These are phyloP conservation scores for Hoplodrina blanda DNA, from an alignment of 2,888 invertebrate species.

Conservation along the genomic window DNA sequence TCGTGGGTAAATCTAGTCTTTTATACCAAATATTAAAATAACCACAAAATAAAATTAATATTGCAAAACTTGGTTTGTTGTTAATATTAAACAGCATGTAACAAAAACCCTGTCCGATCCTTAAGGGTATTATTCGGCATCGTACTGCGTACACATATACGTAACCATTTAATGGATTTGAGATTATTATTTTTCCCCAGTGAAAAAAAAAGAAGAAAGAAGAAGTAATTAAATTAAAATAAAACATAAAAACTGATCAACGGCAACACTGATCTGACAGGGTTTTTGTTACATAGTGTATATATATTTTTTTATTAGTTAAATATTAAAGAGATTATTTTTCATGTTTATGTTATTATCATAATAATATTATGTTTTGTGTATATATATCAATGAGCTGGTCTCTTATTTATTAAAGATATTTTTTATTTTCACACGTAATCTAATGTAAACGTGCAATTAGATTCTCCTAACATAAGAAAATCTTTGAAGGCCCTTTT, in stretches of 20 bases:
- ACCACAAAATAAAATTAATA: not conserved
- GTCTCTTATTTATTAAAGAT: conserved; percentile 23
- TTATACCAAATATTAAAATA: conserved; percentile 30
- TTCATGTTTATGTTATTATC: not conserved
- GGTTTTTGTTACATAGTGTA: too few relatives aligned
- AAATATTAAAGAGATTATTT: not conserved
- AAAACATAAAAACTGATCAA: too few relatives aligned
- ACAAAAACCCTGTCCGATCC: too few relatives aligned
- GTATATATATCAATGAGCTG: conserved; percentile 19
- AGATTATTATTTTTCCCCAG: too few relatives aligned
- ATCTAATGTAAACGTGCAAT: conserved; percentile 25
- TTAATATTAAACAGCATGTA: too few relatives aligned
- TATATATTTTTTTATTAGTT: not conserved
- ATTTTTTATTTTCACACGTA: conserved; percentile 3
- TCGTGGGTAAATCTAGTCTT: conserved; percentile 22
- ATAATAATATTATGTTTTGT: not conserved
- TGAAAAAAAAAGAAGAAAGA: too few relatives aligned
- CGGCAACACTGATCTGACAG: too few relatives aligned
- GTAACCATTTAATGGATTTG: too few relatives aligned
- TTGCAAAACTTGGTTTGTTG: not conserved
- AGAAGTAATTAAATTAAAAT: too few relatives aligned
- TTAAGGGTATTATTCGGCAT: too few relatives aligned
- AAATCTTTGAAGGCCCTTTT: conserved; percentile 25
- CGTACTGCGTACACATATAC: too few relatives aligned
- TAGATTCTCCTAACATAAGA: conserved; percentile 30